phyloP scores from a whole-genome alignment of 2,888 invertebrate genomes.

The Orthosia gothica region DNA sequence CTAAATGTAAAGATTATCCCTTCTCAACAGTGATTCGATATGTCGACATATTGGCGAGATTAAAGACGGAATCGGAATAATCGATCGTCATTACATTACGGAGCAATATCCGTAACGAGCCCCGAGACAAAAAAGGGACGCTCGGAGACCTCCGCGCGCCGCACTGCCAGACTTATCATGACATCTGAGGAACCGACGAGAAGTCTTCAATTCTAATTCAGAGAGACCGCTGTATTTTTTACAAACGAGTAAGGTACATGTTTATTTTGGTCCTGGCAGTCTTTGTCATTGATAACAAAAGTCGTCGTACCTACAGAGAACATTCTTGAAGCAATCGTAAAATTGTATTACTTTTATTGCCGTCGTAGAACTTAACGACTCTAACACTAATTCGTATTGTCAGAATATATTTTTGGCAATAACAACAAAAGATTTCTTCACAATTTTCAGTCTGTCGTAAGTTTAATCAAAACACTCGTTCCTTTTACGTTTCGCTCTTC shows the following conservation, averaged over 20 bases:
- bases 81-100: constrained; percentile 68
- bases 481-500: constrained; percentile 24
- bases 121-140: constrained; percentile 60
- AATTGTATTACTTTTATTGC: constrained; percentile 37
- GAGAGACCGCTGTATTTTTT: constrained; percentile 38
- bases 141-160: constrained; percentile 18
- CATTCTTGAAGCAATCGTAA: constrained; percentile 21
- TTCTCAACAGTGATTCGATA: constrained; percentile 41
- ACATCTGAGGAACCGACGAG: constrained; percentile 42
- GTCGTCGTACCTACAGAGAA: background rate
- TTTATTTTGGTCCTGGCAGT: constrained; percentile 21
- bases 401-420: constrained; percentile 20
- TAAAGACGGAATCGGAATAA: constrained; percentile 54
- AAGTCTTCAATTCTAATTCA: constrained; percentile 46
- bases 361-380: constrained; percentile 30
- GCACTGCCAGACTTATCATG: constrained; percentile 36
- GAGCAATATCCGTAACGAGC: constrained; percentile 64
- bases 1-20: constrained; percentile 50
- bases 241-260: constrained; percentile 33
- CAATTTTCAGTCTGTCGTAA: constrained; percentile 1
- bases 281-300: constrained; percentile 29
- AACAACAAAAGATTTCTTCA: constrained; percentile 8
- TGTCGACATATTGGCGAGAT: constrained; percentile 54
- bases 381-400: constrained; percentile 26
- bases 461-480: constrained; percentile 19